Conservation (phyloP, 35 echinoderm and acorn worm genomes). For the Lytechinus variegatus region DNA sequence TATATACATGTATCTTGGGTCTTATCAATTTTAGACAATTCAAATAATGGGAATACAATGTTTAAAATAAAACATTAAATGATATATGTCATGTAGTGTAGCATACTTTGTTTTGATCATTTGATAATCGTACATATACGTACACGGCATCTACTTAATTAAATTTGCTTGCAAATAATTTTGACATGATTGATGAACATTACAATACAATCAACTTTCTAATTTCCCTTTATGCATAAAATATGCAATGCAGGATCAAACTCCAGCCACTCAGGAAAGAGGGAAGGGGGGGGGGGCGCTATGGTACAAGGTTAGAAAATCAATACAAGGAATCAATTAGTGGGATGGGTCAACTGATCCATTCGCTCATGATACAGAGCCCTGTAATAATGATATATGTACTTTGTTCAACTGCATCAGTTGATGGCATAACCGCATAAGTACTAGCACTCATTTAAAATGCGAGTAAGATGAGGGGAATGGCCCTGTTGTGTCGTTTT, state of each 20-base stretch:
- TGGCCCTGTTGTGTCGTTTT: not conserved
- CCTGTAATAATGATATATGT: not conserved
- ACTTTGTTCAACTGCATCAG: not conserved
- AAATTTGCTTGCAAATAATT: too few relatives aligned
- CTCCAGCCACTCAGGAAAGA: not conserved
- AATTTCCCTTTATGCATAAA: not conserved
- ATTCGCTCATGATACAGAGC: not conserved
- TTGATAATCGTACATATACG: too few relatives aligned
- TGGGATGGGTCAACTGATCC: conserved; percentile 8
- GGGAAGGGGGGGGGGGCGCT: not conserved
- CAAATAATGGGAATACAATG: too few relatives aligned
- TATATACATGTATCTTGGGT: too few relatives aligned
- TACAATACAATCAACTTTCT: not conserved
- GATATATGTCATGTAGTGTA: too few relatives aligned
- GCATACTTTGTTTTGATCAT: too few relatives aligned
- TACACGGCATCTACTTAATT: too few relatives aligned
- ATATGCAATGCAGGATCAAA: not conserved
- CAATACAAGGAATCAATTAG: not conserved
- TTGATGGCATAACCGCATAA: not conserved
- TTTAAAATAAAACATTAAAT: too few relatives aligned
- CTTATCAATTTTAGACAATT: too few relatives aligned
- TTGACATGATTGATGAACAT: not conserved
- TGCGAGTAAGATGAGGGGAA: not conserved
- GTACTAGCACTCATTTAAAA: not conserved
- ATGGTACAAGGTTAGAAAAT: not conserved